Base-by-base conservation (phyloP, 64 coral and sea anemone species). In the Dendronephthya gigantea region DNA sequence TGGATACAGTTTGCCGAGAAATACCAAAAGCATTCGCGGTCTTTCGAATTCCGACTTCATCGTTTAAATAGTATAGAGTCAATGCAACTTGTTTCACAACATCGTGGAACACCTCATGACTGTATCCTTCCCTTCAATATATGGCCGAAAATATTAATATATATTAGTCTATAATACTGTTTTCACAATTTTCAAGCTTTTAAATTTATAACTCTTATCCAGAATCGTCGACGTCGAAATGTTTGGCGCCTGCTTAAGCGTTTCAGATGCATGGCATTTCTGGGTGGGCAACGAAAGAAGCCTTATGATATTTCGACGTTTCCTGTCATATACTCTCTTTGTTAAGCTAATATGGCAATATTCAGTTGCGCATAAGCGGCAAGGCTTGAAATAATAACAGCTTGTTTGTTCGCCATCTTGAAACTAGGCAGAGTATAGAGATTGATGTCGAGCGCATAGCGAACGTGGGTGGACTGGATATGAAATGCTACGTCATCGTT, bases 51-150 rank as follows among this genome's bases (percentile, higher is more conserved):
- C 86, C 9, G 12, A 68, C 86, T 50, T 88, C 70, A 47, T 88
- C 86, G 32, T 41, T 81, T 33, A 88, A 36, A 38, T 82, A 88
- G n/a, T 88, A 88, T 33, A 88, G 41, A 45, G 72, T 88, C 15
- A 49, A 23, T 33, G 86, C 86, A 41, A 88, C 72, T 88, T 88
- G 68, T 28, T 88, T 82, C 40, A 81, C 48, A 1, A 88, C 85
- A 88, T 81, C 68, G 7, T 68, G 19, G 86, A 70, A 10, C 22
- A 34, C 17, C 72, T 75, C 86, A 88, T 88, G 25, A 48, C 43
- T 8, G 86, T 88, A 2, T 47, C 25, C 45, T 88, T 48, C 45
- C 68, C 68, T 51, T 81, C 69, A 49, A 88, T 52, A 58, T 81
- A 81, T 52, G 86, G 69, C 30, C 86, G 50, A 52, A 52, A 52